Conservation (phyloP, 2,113 vertebrate species). For the Hippocampus mohnikei region DNA sequence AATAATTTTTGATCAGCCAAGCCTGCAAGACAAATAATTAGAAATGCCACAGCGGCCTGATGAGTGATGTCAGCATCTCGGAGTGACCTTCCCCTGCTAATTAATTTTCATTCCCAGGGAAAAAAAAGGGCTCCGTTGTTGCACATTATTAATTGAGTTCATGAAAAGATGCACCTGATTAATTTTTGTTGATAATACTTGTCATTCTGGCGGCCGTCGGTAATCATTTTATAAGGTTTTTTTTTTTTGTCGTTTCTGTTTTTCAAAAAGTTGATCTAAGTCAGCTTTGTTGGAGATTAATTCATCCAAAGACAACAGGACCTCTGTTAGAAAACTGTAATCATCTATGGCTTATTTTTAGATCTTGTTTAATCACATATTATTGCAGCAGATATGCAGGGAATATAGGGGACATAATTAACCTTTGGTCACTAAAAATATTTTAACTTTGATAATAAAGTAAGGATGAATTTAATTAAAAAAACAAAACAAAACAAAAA, state of each 20-base stretch:
- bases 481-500: too few relatives aligned
- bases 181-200: conserved; percentile 99
- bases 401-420: conserved; percentile 27
- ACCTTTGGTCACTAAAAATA: conserved; percentile 3
- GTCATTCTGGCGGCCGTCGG: conserved; percentile 92
- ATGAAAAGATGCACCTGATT: conserved; percentile 99
- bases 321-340: conserved; percentile 15
- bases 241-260: conserved; percentile 71
- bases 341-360: not conserved
- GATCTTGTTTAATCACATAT: conserved; percentile 1
- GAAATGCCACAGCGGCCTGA: conserved; percentile 99
- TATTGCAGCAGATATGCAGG: conserved; percentile 8
- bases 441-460: not conserved
- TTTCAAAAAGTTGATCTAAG: conserved; percentile 95
- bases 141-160: conserved; percentile 99
- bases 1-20: conserved; percentile 99
- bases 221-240: conserved; percentile 98
- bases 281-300: conserved; percentile 87
- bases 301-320: conserved; percentile 61
- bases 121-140: conserved; percentile 99
- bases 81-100: conserved; percentile 99
- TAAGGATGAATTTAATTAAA: not conserved
- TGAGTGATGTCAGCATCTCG: conserved; percentile 99
- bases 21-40: conserved; percentile 99
- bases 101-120: conserved; percentile 99